Percentiles rank a stretch among this genome's conserved stretches.
Evolutionary conservation across 2,888 invertebrate genomes (phyloP).

Genomic region (Bombylius major): DNA sequence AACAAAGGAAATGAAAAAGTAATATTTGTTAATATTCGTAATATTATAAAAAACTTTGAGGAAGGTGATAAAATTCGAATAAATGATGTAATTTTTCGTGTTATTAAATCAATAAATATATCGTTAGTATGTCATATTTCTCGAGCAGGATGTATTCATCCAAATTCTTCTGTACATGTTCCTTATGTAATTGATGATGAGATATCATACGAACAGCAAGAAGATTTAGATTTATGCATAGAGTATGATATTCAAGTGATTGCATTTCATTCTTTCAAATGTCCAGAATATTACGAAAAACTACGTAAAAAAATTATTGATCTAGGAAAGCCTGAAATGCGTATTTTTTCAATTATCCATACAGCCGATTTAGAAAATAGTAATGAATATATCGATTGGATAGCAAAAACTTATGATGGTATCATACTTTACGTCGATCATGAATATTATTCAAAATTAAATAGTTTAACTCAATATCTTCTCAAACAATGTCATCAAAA

Average conservation of each 20-base stretch:
- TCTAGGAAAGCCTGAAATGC: not conserved
- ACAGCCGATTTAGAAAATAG: not conserved
- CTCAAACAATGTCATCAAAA: not conserved
- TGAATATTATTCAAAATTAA: not conserved
- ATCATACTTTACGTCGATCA: not conserved
- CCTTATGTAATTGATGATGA: not conserved
- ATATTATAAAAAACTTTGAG: not conserved
- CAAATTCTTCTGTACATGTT: not conserved
- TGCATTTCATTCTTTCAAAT: slow-evolving; percentile 20
- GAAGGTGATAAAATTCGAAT: not conserved
- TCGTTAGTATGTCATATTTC: not conserved
- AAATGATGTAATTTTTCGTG: not conserved
- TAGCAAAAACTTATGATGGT: slow-evolving; percentile 2
- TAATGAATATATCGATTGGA: not conserved
- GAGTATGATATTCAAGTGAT: slow-evolving; percentile 26
- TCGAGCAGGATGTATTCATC: not conserved
- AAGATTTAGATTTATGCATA: slow-evolving; percentile 28
- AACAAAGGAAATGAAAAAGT: not conserved
- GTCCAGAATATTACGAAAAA: not conserved
- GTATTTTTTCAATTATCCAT: not conserved
- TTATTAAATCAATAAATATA: not conserved
- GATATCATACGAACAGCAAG: slow-evolving; percentile 29
- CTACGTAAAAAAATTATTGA: not conserved
- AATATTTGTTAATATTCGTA: not conserved
- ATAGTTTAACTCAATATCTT: not conserved